Base-by-base conservation (phyloP, 1,140 invertebrate species). In the Nilaparvata lugens region DNA sequence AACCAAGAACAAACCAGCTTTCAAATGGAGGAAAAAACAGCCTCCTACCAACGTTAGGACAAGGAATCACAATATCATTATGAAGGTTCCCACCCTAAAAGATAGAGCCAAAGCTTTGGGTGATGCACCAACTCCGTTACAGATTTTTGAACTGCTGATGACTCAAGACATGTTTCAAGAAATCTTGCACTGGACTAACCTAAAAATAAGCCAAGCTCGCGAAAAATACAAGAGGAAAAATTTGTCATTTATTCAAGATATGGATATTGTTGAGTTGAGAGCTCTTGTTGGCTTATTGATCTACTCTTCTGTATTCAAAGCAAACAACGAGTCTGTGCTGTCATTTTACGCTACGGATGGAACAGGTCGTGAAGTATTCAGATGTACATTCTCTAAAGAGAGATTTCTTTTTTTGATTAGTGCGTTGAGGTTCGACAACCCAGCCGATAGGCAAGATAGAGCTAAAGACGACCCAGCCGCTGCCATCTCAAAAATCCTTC, bases 401-500 rank as follows among this genome's bases (percentile, higher is more conserved):
- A 60, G 74, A 72, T 64, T 40, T 62, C 45, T 72, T 72, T 66
- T 54, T 75, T 13, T 38, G 68, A 23, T 53, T 56, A 23, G 14
- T 9, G 70, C 65, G 58, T 38, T 75, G 6, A 61, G 71, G 31
- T 72, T 74, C 60, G 70, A 74, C 61, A 65, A 72, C 38, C 68
- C 69, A 64, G 25, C 18, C 45, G 68, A 68, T 21, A 57, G 72
- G 35, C 13, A 35, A 2, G 59, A 62, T 52, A 65, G 67, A 59
- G 61, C 57, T 48, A 52, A 56, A 56, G 21, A 52, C 1, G 66
- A 65, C 56, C 64, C 62, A 53, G 24, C 64, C 42, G 68, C 65
- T 35, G 61, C 67, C 5, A 69, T 70, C 18, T 52, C 54, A 4
- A 53, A 65, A 52, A 54, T 71, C 45, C 72, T 72, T 63, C 62